Base-by-base conservation (phyloP, 2,113 vertebrate genomes). In the Noctilio leporinus region DNA sequence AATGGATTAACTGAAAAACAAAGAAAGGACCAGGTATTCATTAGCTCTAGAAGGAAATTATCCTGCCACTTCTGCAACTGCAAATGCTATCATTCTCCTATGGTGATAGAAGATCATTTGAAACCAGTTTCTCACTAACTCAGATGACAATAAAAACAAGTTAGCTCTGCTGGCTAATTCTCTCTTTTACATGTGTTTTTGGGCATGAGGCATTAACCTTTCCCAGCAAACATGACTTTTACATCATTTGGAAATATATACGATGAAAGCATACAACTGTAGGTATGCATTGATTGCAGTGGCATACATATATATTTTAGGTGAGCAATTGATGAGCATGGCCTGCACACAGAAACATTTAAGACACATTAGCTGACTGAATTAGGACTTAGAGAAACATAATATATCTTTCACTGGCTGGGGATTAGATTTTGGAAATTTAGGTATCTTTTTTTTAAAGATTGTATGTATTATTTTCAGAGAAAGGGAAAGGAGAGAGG, bases 111-210 rank as follows among this genome's bases (percentile, higher is more conserved):
- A 93, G 87, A 96, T 96, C 80, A 94, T 93, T 93, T 70, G 75
- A 95, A 96, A 91, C 43, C 8, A 0, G 20, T n/a, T 96, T 97
- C 95, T 81, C 40, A n/a, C 73, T 96, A 6, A 28, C 75, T 65
- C 80, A 95, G 62, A 75, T 90, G 93, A 96, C 93, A 94, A 93
- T 93, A 69, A 95, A 96, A 96, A 95, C 72, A 82, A 81, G 83
- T 83, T 90, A 69, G 38, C 20, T 11, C 35, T 69, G 22, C 5
- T 89, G 81, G 67, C 86, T 40, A 67, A 86, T 91, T 69, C 64
- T 78, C 43, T 67, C 55, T 94, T 89, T 83, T 33, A 85, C 38
- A 40, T 62, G 73, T 59, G 78, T 51, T 81, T 95, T 89, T 81
- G 14, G 35, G n/a, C 69, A 78, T 70, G 59, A 94, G 72, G 40